Evolutionary conservation across 1,140 invertebrate species (phyloP), one percentile per base, ranked within the genome.

Genomic region (Scaptomyza graminum): DNA sequence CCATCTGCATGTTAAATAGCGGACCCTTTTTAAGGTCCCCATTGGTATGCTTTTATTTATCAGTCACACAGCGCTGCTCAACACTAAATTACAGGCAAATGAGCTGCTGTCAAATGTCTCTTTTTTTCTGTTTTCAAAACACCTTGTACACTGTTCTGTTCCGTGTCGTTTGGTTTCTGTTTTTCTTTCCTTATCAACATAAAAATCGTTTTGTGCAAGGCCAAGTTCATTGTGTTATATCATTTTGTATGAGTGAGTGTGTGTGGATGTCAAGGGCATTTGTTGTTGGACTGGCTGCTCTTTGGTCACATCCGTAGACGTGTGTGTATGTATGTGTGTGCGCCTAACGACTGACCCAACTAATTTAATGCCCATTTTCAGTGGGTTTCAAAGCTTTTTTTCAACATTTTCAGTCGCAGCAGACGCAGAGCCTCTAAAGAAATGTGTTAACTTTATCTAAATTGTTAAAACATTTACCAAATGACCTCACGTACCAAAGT

Each of bases 371-470:
- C 82, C 82, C 82, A 87, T 87, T 87, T 87, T 75, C 72, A 75
- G 70, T 46, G 50, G 43, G 66, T 52, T 60, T 68, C 66, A 66
- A 52, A 52, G 39, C 4, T 73, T 43, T 65, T 67, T 85, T 78
- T 70, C 31, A 2, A 81, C 77, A 87, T 75, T 78, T 78, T 64
- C 16, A 37, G 51, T 5, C n/a, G 7, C 18, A 7, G 37, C 60
- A 43, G 44, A 18, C 41, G 46, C 41, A 41, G 37, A 41, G 52
- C 44, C 52, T 65, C 64, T 52, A 66, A 75, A 75, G 73, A 87
- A 90, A 90, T 90, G 87, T 90, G 87, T 90, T 90, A 90, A 90
- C 79, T 87, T 90, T 87, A 90, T 90, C 87, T 90, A 87, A 90
- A 90, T 90, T 90, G 87, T 90, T 90, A 90, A 90, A 81, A 76